Evolutionary conservation across 2,888 invertebrate genomes (phyloP).

Genomic region (Saturnia pavonia): DNA sequence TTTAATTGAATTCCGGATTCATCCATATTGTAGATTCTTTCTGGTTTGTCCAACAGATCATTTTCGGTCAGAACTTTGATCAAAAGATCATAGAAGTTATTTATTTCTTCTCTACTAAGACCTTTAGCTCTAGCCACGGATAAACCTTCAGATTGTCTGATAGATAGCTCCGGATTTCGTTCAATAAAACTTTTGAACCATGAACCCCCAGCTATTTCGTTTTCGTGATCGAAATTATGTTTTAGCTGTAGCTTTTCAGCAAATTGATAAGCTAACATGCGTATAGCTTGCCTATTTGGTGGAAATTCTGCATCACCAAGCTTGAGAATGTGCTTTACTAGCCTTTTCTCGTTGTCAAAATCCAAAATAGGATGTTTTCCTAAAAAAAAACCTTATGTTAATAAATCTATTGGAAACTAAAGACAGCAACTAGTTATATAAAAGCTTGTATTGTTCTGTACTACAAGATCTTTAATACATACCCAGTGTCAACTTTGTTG

Average conservation of each 20-base stretch:
- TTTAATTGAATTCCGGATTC: slow-evolving; percentile 32
- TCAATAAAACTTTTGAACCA: slow-evolving; percentile 23
- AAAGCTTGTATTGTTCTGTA: no score
- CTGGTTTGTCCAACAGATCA: slow-evolving; percentile 25
- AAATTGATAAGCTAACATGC: slow-evolving; percentile 22
- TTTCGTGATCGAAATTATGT: slow-evolving; percentile 25
- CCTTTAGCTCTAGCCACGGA: slow-evolving; percentile 24
- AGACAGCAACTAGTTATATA: no score
- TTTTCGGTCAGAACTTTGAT: slow-evolving; percentile 24
- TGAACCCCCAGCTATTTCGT: slow-evolving; percentile 24
- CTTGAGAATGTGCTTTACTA: no score
- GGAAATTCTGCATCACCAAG: no score
- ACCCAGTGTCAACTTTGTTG: no score
- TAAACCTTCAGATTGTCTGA: slow-evolving; percentile 27
- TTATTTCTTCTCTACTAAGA: slow-evolving; percentile 25
- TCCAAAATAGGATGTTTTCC: no score
- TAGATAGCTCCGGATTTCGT: slow-evolving; percentile 21
- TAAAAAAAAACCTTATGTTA: no score
- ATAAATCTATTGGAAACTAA: no score
- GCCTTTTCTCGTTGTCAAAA: no score
- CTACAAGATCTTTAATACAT: no score
- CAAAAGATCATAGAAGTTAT: slow-evolving; percentile 25
- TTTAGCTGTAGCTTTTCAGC: slow-evolving; percentile 28
- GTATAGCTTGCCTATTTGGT: no score
- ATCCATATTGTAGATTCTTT: slow-evolving; percentile 30